Percentiles rank a stretch among this genome's conserved stretches.
phyloP scores from a whole-genome alignment of 2,113 vertebrate species.

The Callithrix jacchus region DNA sequence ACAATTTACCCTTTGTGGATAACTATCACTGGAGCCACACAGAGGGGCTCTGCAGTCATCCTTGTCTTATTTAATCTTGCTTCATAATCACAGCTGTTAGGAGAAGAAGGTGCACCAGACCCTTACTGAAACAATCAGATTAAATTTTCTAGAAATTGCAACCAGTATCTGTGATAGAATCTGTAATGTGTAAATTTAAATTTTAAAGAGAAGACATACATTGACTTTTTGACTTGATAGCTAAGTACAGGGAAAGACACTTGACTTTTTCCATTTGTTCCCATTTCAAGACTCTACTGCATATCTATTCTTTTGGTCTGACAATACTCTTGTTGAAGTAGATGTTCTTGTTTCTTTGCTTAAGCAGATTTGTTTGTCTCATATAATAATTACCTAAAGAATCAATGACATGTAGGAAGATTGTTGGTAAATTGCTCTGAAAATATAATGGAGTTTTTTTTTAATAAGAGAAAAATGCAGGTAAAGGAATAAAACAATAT shows the following conservation, averaged over 20 bases:
- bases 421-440: not conserved
- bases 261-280: not conserved
- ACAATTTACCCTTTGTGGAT: not conserved
- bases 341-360: not conserved
- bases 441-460: not conserved
- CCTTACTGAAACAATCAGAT: not conserved
- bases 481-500: too few relatives aligned
- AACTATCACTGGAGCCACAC: not conserved
- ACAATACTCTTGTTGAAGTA: not conserved
- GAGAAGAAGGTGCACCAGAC: not conserved
- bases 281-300: not conserved
- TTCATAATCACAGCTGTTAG: not conserved
- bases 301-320: not conserved
- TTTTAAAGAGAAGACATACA: not conserved
- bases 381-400: not conserved
- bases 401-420: not conserved
- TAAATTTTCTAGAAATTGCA: not conserved
- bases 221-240: not conserved
- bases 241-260: not conserved
- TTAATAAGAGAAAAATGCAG: too few relatives aligned
- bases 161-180: not conserved
- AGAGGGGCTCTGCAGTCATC: not conserved
- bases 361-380: not conserved
- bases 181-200: not conserved
- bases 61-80: not conserved